Evolutionary conservation across 2,888 invertebrate genomes (phyloP), one percentile per base, ranked within the genome.

Genomic region (Tipula helvola): DNA sequence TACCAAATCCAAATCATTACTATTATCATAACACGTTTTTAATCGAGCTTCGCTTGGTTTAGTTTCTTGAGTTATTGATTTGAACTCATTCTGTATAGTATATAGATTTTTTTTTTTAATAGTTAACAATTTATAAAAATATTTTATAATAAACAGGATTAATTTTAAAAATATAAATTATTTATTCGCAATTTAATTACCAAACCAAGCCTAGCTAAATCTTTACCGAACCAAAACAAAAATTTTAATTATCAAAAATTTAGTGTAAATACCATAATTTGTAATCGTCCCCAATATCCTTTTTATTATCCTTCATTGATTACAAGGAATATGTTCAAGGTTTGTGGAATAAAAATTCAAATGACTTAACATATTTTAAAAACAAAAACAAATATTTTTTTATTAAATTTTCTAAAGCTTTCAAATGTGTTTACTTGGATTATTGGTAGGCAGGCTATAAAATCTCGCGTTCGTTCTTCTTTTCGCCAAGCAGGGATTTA

Each of bases 131-230:
- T 28, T 10, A 28, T 10, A 71, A 71, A 71, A 28, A 71, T 71
- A 71, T 13, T 71, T 18, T 28, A 18, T 71, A 71, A 71, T 71
- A 71, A 71, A 18, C 18, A 28, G 10, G 7, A 71, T 71, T 71
- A 71, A 71, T 71, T 71, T 71, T 71, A 71, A 71, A 71, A 71
- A 71, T 71, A 71, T 71, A 71, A 71, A 71, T 71, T 71, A 71
- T 71, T 71, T 18, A 28, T 12, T 28, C 28, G 71, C 71, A n/a
- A 28, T 28, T 8, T 71, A 71, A 10, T 71, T 28, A 71, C 71
- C 28, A 71, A 71, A 71, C 71, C 71, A 71, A 71, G 71, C 71
- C 71, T 71, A 71, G 71, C 71, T 71, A 71, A 71, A 71, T 28
- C 28, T 71, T 28, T 71, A 71, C 71, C 18, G 28, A 8, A 28